These are phyloP conservation scores for Leuctra nigra DNA, from an alignment of 2,888 invertebrate genomes.

Conservation along the genomic window DNA sequence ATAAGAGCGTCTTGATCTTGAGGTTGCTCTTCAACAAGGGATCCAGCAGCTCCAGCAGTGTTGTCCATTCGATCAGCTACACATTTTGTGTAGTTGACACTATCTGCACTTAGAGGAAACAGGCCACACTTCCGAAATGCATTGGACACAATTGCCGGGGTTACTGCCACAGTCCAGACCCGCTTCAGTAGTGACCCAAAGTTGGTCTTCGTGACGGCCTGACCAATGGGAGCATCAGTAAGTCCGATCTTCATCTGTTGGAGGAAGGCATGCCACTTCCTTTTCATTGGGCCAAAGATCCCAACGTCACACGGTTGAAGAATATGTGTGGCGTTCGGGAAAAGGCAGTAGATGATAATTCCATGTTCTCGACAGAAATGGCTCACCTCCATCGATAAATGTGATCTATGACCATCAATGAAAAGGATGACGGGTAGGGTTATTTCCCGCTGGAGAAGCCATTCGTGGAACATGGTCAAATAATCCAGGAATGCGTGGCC, in stretches of 20 bases:
- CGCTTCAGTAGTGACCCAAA: slow-evolving; percentile 32
- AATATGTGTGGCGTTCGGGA: slow-evolving; percentile 33
- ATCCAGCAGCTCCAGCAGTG: too few species aligned
- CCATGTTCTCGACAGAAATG: slow-evolving; percentile 32
- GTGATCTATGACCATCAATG: slow-evolving; percentile 36
- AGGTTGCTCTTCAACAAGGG: too few species aligned
- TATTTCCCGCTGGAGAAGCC: slow-evolving; percentile 27
- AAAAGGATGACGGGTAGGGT: slow-evolving; percentile 36
- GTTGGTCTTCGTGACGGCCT: slow-evolving; percentile 31
- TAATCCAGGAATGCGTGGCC: slow-evolving; percentile 31
- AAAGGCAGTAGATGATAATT: slow-evolving; percentile 33
- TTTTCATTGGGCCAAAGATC: slow-evolving; percentile 34
- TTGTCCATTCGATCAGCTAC: too few species aligned
- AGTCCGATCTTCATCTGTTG: slow-evolving; percentile 28
- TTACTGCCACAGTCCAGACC: slow-evolving; percentile 17
- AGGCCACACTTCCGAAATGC: slow-evolving; percentile 30
- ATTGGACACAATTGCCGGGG: too few species aligned
- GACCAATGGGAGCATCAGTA: slow-evolving; percentile 27
- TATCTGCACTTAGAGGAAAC: slow-evolving; percentile 30
- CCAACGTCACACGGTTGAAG: slow-evolving; percentile 34
- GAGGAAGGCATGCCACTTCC: slow-evolving; percentile 32
- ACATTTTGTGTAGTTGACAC: slow-evolving; percentile 31
- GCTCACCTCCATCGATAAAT: slow-evolving; percentile 31
- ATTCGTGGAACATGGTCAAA: slow-evolving; percentile 29
- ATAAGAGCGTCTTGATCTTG: too few species aligned